Conservation (phyloP, 2,113 vertebrate species). For the Emberiza fucata region DNA sequence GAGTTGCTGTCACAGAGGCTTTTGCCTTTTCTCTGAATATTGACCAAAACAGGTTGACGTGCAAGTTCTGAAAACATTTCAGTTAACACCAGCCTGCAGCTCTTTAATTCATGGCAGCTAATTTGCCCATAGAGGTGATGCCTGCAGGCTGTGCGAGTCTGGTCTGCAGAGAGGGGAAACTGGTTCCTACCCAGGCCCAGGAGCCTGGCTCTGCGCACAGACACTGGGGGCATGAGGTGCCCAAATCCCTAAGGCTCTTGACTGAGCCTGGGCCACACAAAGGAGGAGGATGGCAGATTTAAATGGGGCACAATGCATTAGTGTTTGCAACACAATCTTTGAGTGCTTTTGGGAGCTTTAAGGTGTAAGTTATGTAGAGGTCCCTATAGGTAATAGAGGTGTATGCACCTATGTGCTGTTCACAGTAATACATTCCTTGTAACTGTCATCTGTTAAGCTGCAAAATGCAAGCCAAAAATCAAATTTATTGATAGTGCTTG, state of each 20-base stretch:
- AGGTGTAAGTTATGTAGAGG: background rate
- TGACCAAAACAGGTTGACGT: background rate
- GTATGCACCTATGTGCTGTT: background rate
- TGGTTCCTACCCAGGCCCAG: rapidly evolving
- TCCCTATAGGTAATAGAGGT: background rate
- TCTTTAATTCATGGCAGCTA: background rate
- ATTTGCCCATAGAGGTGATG: background rate
- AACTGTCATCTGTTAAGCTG: background rate
- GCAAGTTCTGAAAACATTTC: background rate
- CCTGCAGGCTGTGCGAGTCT: background rate
- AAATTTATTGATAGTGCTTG: background rate
- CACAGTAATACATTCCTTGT: background rate
- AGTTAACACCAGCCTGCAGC: background rate
- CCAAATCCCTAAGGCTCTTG: rapidly evolving
- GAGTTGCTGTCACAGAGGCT: background rate
- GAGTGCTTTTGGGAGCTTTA: background rate
- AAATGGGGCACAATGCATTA: background rate
- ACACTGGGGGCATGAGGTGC: rapidly evolving
- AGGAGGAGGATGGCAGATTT: background rate
- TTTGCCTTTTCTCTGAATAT: slow-evolving; percentile 3
- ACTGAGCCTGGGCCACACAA: background rate
- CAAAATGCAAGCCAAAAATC: background rate
- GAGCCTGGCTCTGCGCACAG: rapidly evolving
- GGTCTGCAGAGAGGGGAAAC: rapidly evolving
- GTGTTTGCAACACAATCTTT: background rate